A percentile compares a stretch with the other conserved stretches of the same genome.
phyloP scores from a whole-genome alignment of 2,888 invertebrate genomes.

The Pomacea canaliculata region DNA sequence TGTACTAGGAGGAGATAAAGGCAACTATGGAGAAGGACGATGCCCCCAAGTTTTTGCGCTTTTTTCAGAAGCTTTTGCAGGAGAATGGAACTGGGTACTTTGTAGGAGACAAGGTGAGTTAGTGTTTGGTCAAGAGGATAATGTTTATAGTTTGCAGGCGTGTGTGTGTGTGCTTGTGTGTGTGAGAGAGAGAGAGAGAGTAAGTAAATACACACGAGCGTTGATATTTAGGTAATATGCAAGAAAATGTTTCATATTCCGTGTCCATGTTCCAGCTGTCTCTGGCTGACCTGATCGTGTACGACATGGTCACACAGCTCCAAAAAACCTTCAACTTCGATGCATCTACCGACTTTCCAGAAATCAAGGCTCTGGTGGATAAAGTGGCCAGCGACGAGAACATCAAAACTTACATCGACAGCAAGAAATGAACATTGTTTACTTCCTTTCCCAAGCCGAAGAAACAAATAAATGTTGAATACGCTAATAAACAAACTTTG shows the following conservation, averaged over 20 bases:
- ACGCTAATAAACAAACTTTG: too few relatives aligned
- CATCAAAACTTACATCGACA: conserved; percentile 1
- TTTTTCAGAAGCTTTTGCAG: conserved; percentile 3
- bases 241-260: neutral
- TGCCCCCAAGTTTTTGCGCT: neutral
- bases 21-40: neutral
- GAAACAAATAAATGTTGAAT: too few relatives aligned
- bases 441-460: too few relatives aligned
- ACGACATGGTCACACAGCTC: neutral
- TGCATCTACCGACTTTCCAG: neutral
- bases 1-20: too few relatives aligned
- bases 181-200: too few relatives aligned
- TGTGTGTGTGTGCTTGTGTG: too few relatives aligned
- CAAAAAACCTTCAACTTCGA: conserved; percentile 4
- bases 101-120: neutral
- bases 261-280: neutral
- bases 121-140: neutral
- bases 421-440: neutral
- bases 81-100: neutral
- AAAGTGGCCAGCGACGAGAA: conserved; percentile 5
- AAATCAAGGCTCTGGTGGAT: neutral
- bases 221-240: too few relatives aligned
- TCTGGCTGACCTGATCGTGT: conserved; percentile 10
- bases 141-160: too few relatives aligned
- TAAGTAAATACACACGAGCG: too few relatives aligned